Conservation (phyloP, 2,888 invertebrate species). For the Xestia rhomboidea region DNA sequence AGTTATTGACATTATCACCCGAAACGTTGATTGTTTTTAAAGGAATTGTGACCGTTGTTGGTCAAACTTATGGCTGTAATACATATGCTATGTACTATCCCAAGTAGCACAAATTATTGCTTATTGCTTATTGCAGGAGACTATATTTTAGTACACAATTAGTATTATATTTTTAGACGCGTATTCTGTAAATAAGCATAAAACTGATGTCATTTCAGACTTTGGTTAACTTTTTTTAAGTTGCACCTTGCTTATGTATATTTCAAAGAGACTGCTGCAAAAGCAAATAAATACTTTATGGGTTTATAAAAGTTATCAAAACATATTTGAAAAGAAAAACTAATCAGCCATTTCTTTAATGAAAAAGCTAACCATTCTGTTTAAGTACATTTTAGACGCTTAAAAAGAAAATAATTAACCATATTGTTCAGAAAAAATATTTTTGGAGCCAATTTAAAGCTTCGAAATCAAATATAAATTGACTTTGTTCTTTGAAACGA, state of each 20-base stretch:
- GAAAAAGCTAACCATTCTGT: constrained; percentile 10
- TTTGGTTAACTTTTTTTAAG: not conserved
- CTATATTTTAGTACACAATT: not conserved
- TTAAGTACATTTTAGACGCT: constrained; percentile 17
- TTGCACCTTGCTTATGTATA: not conserved
- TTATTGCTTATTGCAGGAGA: not conserved
- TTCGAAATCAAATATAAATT: constrained; percentile 2
- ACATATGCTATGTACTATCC: not conserved
- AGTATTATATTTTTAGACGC: not conserved
- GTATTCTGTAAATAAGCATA: not conserved
- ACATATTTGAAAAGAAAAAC: constrained; percentile 6
- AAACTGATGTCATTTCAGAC: not conserved
- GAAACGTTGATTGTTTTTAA: not conserved
- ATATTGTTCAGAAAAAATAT: not conserved
- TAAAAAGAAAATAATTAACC: constrained; percentile 28
- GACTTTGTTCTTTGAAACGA: not conserved
- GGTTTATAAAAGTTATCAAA: not conserved
- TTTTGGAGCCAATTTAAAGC: not conserved
- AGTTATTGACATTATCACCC: not conserved
- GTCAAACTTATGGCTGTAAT: not conserved
- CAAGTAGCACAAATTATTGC: not conserved
- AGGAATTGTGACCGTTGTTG: no score
- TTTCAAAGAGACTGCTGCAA: no score
- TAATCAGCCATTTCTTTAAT: constrained; percentile 1
- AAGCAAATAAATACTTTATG: not conserved